phyloP scores from a whole-genome alignment of 2,113 vertebrate species.

The Edolisoma coerulescens region DNA sequence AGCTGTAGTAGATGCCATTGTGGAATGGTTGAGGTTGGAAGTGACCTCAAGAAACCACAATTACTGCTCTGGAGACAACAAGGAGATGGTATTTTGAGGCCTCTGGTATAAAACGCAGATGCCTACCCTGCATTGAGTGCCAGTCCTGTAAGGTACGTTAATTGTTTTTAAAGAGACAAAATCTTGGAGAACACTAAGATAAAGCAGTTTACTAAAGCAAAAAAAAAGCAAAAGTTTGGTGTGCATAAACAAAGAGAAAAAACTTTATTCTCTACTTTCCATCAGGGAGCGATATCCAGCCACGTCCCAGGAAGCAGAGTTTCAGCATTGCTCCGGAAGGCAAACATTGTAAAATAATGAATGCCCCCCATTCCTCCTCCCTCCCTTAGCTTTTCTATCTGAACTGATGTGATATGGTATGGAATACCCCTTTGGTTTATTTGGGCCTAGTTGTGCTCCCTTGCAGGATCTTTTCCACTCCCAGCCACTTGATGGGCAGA shows the following conservation, averaged over 20 bases:
- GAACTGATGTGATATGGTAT: not conserved
- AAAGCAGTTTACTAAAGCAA: not conserved
- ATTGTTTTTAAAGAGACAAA: not conserved
- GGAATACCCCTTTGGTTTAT: not conserved
- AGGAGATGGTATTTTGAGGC: not conserved
- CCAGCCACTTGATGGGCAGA: not conserved
- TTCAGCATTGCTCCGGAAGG: not conserved
- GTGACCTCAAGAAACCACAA: not conserved
- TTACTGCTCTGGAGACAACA: not conserved
- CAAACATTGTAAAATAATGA: not conserved
- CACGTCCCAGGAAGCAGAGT: not conserved
- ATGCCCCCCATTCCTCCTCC: not conserved
- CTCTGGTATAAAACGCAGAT: not conserved
- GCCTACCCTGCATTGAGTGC: not conserved
- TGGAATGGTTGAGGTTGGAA: not conserved
- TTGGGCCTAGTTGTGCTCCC: not conserved
- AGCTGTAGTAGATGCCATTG: not conserved
- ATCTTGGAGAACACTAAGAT: too few species aligned
- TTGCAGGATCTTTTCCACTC: not conserved
- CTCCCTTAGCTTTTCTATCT: not conserved
- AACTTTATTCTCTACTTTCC: not conserved
- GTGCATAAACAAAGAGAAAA: not conserved
- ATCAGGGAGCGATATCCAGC: not conserved
- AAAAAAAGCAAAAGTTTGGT: not conserved
- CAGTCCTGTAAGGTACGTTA: not conserved